Conservation (phyloP, 1,140 invertebrate genomes). For the Alviniconcha marisindica region DNA sequence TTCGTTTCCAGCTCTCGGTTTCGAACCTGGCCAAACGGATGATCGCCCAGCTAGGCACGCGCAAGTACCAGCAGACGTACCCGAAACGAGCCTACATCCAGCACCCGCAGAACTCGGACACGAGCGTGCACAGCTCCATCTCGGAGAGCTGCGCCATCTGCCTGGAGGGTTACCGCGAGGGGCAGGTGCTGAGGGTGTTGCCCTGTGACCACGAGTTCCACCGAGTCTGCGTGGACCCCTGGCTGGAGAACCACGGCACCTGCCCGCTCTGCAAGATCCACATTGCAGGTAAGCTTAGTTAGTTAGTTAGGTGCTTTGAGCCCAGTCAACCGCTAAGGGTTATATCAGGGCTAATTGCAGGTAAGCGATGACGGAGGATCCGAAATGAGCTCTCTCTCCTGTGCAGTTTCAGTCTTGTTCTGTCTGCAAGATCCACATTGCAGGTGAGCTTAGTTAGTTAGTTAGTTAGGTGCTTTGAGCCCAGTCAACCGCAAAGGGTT, state of each 20-base stretch:
- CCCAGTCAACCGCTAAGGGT: no score
- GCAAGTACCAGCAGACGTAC: constrained; percentile 64
- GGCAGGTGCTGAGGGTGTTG: constrained; percentile 85
- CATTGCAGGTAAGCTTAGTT: constrained; percentile 77
- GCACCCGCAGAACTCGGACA: constrained; percentile 47
- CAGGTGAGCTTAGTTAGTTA: constrained; percentile 81
- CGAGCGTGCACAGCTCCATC: constrained; percentile 61
- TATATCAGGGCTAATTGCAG: no score
- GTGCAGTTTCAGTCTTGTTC: no score
- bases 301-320: no score
- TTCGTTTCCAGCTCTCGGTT: constrained; percentile 63
- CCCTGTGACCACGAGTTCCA: constrained; percentile 97
- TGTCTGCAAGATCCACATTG: constrained; percentile 76
- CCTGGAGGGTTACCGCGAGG: constrained; percentile 75
- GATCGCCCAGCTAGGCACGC: constrained; percentile 70
- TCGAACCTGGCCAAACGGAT: constrained; percentile 71
- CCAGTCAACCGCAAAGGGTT: no score
- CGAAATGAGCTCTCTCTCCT: no score
- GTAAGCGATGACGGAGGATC: no score
- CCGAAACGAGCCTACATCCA: constrained; percentile 42
- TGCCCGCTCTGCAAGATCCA: constrained; percentile 76
- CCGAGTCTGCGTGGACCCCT: constrained; percentile 90
- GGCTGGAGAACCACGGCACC: constrained; percentile 59
- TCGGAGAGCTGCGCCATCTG: constrained; percentile 75
- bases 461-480: no score